These are phyloP conservation scores for Gnathonemus longibarbis DNA, from an alignment of 2,113 vertebrate genomes.

Conservation along the genomic window DNA sequence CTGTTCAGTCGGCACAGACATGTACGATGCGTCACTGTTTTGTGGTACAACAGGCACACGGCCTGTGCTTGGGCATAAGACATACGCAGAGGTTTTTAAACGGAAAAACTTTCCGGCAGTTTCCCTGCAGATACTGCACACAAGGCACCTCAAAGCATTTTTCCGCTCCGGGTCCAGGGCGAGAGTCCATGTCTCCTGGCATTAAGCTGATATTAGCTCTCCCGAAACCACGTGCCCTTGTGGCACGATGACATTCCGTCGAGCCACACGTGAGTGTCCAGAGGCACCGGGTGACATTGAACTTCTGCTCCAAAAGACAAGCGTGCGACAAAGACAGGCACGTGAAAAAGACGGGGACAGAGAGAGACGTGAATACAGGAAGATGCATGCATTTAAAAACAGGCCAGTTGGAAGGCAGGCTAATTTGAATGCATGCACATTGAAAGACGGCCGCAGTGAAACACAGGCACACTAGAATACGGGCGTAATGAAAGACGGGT, in stretches of 20 bases:
- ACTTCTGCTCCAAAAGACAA: not conserved
- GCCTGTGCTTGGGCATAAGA: not conserved
- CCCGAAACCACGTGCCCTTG: not conserved
- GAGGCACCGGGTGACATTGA: not conserved
- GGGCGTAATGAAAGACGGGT: not conserved
- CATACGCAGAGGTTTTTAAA: not conserved
- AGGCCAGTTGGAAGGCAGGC: not conserved
- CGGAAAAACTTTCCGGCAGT: not conserved
- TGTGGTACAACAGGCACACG: not conserved
- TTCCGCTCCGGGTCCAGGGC: not conserved
- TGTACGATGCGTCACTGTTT: not conserved
- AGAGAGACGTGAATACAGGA: not conserved
- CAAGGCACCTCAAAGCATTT: not conserved
- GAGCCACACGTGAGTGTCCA: not conserved
- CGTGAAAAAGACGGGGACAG: not conserved
- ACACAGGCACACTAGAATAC: not conserved
- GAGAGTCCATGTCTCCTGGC: no score
- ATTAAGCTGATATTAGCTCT: not conserved
- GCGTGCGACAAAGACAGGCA: not conserved
- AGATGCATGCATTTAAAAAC: not conserved
- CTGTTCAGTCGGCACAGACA: not conserved
- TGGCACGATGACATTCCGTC: not conserved
- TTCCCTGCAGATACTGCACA: not conserved
- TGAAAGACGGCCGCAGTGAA: not conserved
- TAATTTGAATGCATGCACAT: not conserved